These are phyloP conservation scores for Steatornis caripensis DNA, from an alignment of 2,113 vertebrate species.

Conservation along the genomic window DNA sequence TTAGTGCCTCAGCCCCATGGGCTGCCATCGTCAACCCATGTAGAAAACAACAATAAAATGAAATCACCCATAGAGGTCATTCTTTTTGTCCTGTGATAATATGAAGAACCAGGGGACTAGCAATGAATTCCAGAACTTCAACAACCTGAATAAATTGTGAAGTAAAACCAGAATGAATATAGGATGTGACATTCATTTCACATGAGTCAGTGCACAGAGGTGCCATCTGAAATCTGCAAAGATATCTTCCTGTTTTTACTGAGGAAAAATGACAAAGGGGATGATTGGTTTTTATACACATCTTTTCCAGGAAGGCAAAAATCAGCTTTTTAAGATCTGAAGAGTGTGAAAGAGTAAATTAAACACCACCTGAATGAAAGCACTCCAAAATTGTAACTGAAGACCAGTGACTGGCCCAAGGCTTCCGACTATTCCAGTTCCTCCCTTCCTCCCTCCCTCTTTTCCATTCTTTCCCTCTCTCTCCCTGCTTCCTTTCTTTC, in stretches of 20 bases:
- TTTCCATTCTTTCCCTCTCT: no score
- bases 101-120: constrained; percentile 18
- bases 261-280: neutral
- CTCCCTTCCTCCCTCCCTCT: neutral
- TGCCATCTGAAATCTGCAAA: neutral
- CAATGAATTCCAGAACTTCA: constrained; percentile 51
- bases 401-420: neutral
- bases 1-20: constrained; percentile 7
- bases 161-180: constrained; percentile 19
- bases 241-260: neutral
- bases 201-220: constrained; percentile 17
- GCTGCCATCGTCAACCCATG: constrained; percentile 31
- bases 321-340: neutral
- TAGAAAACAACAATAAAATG: constrained; percentile 59
- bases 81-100: constrained; percentile 41
- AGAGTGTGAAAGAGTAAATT: neutral
- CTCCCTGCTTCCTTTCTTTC: neutral
- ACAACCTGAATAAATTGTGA: constrained; percentile 51
- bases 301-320: neutral
- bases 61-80: constrained; percentile 53
- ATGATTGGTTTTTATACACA: neutral
- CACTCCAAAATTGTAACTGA: neutral
- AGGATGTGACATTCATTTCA: constrained; percentile 31
- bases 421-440: neutral
- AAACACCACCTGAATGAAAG: neutral